Base-by-base conservation (phyloP, 2,797 vertebrate species). In the Poecile montanus region DNA sequence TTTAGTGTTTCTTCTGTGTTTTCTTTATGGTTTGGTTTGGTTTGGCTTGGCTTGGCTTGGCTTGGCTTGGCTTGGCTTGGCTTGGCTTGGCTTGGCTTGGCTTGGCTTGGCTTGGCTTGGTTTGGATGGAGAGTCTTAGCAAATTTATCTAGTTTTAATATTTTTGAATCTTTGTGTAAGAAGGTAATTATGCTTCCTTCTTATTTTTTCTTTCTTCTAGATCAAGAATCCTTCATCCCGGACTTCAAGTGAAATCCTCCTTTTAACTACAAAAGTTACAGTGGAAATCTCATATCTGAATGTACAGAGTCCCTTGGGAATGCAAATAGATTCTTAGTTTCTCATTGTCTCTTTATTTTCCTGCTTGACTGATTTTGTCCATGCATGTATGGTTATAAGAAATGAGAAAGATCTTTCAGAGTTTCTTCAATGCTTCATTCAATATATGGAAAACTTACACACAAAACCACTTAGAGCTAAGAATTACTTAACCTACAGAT, bases 271-370 rank as follows among this genome's bases (percentile, higher is more conserved):
- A 60, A 19, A 62, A 75, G 26, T 38, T 73, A 32, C 40, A 70
- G 22, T 32, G 36, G 32, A 89, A 66, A 61, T 56, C 56, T 18
- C n/a, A 67, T 25, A 56, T 60, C 72, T 73, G 71, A 87, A 85
- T 3, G 18, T 53, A 78, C 63, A 83, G 6, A 77, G 15, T 18
- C 61, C 50, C 65, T 67, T 67, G 40, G 40, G 68, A 89, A 91
- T 80, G 45, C 38, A 86, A 88, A 68, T 34, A 90, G n/a, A 77
- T 89, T 12, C 25, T 93, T 67, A 63, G 42, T 50, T 83, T 63
- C 61, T 93, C 65, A 90, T 94, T 91, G 85, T 60, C 36, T 74
- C 85, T 89, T 63, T 91, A 71, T 93, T 91, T 93, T 91, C 47
- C 30, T 58, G 61, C 65, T 63, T 78, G 85, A 86, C 42, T 89